A percentile compares a stretch with the other conserved stretches of the same genome.
These are phyloP conservation scores for Ophion ellenae DNA, from an alignment of 2,888 invertebrate genomes.

Conservation along the genomic window DNA sequence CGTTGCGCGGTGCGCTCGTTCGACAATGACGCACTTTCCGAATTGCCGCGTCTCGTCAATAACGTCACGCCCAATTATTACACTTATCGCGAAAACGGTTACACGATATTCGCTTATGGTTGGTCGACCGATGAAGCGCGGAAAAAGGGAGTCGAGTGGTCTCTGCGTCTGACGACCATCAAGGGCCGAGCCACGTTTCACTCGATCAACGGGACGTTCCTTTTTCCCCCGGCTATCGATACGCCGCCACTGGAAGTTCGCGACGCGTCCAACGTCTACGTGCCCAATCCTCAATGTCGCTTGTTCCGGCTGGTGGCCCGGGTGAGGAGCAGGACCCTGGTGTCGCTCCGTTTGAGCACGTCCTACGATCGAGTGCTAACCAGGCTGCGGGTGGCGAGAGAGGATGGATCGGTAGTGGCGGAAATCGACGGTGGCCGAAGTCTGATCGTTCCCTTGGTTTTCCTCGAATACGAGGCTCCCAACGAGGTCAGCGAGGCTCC, in stretches of 20 bases:
- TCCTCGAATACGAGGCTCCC: slow-evolving; percentile 14
- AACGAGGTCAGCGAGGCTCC: not conserved
- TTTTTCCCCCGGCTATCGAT: slow-evolving; percentile 24
- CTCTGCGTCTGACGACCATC: slow-evolving; percentile 69
- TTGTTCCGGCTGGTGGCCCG: slow-evolving; percentile 68
- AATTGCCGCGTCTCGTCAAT: slow-evolving; percentile 67
- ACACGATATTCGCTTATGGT: slow-evolving; percentile 75
- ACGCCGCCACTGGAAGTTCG: slow-evolving; percentile 58
- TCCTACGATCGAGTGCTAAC: slow-evolving; percentile 68
- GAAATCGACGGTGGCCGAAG: slow-evolving; percentile 63
- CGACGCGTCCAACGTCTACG: slow-evolving; percentile 69
- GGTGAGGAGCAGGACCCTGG: slow-evolving; percentile 26
- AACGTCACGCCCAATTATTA: slow-evolving; percentile 69
- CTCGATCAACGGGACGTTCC: slow-evolving; percentile 29
- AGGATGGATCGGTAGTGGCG: slow-evolving; percentile 42
- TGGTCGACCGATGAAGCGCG: slow-evolving; percentile 58
- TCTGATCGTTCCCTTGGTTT: slow-evolving; percentile 70
- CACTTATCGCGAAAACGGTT: slow-evolving; percentile 66
- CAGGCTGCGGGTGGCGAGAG: slow-evolving; percentile 61
- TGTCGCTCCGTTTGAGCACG: slow-evolving; percentile 69
- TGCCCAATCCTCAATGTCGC: slow-evolving; percentile 69
- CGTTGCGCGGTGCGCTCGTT: slow-evolving; percentile 71
- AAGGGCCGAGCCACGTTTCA: slow-evolving; percentile 71
- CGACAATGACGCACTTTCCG: slow-evolving; percentile 71
- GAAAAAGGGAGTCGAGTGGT: slow-evolving; percentile 71